Evolutionary conservation across 2,888 invertebrate species (phyloP), one percentile per base, ranked within the genome.

Genomic region (Tineola bisselliella): DNA sequence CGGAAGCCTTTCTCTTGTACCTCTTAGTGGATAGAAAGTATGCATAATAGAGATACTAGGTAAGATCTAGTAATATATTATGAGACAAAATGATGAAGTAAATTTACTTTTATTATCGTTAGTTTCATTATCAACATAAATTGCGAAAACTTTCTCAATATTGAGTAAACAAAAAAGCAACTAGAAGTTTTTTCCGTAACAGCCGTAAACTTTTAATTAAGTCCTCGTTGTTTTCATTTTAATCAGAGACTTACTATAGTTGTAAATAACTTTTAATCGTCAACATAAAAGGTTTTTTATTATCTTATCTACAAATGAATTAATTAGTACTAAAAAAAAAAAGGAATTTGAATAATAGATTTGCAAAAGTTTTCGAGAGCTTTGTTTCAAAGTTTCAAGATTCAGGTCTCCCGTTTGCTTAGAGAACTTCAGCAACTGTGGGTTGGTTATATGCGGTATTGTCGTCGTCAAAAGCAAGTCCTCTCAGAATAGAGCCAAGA

Each of bases 1-100:
- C 79, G 79, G 80, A 80, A 80, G 75, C 76, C 75, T 80, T 77
- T 77, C 77, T 77, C 75, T 71, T 67, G 61, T 15, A 58, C 54
- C 56, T 66, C 62, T 62, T 44, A 60, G 56, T 59, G 4, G 30
- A 17, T 58, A 58, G 58, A 58, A 58, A 58, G 58, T 58, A 58
- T 33, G 18, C 25, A 4, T 63, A 65, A 57, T 59, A 60, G 61
- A 62, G 62, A 65, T 38, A 12, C 52, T 48, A 44, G 30, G 18
- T 15, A 54, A 54, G 48, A 30, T 60, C 62, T 56, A 59, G 54
- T 62, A 52, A 60, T 62, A 61, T 60, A 62, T 62, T 62, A 63
- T 66, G 63, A 67, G 63, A 59, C 56, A 63, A 61, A 44, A 66
- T 63, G 62, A 65, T 63, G 10, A 38, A 44, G 63, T 65, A 12